Conservation (phyloP, 2,797 vertebrate species). For the Rhinella marina region DNA sequence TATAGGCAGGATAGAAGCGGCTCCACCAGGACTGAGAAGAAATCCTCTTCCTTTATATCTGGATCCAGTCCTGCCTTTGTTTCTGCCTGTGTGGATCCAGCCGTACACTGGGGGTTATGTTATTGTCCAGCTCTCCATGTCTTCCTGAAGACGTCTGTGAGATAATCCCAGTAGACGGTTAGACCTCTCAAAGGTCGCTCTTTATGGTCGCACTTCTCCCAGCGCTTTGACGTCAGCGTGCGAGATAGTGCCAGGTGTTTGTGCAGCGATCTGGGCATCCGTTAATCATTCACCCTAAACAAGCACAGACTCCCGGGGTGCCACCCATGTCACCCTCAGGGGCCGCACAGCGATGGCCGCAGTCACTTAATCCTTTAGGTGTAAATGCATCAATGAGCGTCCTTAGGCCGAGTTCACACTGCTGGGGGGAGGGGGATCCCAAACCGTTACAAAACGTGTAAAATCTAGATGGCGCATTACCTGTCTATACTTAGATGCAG, state of each 20-base stretch:
- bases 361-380: too few species aligned
- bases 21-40: too few species aligned
- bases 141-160: background rate
- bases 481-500: too few species aligned
- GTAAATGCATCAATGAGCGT: background rate
- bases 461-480: too few species aligned
- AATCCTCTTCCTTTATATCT: too few species aligned
- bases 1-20: too few species aligned
- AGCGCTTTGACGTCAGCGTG: slow-evolving; percentile 12
- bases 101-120: too few species aligned
- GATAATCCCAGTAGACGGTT: slow-evolving; percentile 7
- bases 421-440: too few species aligned
- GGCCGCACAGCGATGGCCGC: too few species aligned
- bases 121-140: background rate
- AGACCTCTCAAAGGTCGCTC: background rate
- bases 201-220: background rate
- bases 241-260: slow-evolving; percentile 18
- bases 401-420: background rate
- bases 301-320: background rate
- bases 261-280: background rate
- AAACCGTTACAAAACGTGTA: too few species aligned
- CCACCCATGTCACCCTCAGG: background rate
- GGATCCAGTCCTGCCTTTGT: too few species aligned
- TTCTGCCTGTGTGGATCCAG: too few species aligned
- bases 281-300: slow-evolving; percentile 38